A percentile compares a stretch with the other conserved stretches of the same genome.
phyloP scores from a whole-genome alignment of 2,797 vertebrate genomes.

The Sebastiscus albofasciatus region DNA sequence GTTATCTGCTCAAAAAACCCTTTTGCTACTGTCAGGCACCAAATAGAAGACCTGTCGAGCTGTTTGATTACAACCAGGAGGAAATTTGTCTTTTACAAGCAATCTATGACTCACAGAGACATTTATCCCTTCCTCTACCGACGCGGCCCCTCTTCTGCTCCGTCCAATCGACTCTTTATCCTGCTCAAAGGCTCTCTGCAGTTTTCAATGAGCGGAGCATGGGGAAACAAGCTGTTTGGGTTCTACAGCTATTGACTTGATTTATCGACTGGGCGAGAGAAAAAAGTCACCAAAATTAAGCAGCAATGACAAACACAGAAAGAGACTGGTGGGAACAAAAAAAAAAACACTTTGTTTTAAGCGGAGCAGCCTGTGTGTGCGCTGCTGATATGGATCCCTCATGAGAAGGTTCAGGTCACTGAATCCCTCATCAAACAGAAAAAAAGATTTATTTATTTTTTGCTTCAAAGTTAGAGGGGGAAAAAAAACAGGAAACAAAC shows the following conservation, averaged over 20 bases:
- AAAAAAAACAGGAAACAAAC: slow-evolving; percentile 45
- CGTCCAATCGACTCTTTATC: slow-evolving; percentile 26
- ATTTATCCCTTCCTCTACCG: slow-evolving; percentile 34
- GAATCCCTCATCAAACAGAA: slow-evolving; percentile 62
- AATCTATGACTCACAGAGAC: slow-evolving; percentile 29
- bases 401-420: slow-evolving; percentile 64
- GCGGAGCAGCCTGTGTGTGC: slow-evolving; percentile 55
- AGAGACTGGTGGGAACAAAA: slow-evolving; percentile 19
- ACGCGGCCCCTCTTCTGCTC: slow-evolving; percentile 8
- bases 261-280: slow-evolving; percentile 48
- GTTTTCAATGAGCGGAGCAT: slow-evolving; percentile 29
- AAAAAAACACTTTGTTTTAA: slow-evolving; percentile 28
- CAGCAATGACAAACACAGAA: slow-evolving; percentile 42
- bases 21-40: neutral
- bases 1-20: slow-evolving; percentile 32
- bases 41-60: slow-evolving; percentile 17
- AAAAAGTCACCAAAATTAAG: slow-evolving; percentile 50
- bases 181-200: slow-evolving; percentile 27
- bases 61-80: slow-evolving; percentile 24
- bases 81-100: slow-evolving; percentile 46
- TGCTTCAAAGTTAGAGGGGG: slow-evolving; percentile 37
- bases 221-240: slow-evolving; percentile 26
- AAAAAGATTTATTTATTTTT: slow-evolving; percentile 41
- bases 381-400: slow-evolving; percentile 72
- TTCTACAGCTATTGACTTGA: slow-evolving; percentile 43